phyloP scores from a whole-genome alignment of 2,888 invertebrate species.

The Lymantria monacha region DNA sequence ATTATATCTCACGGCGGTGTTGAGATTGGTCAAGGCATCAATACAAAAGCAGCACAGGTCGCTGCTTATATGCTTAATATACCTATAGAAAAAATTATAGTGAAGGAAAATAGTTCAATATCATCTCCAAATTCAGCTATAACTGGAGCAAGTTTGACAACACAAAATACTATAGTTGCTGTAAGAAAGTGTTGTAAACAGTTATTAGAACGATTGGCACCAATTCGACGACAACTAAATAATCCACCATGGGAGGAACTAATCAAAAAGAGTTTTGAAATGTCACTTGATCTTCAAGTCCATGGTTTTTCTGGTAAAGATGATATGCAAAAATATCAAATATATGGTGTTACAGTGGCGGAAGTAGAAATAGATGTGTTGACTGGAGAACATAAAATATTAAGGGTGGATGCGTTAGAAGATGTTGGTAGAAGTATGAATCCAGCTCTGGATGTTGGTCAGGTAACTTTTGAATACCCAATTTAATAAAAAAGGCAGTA shows the following conservation, averaged over 20 bases:
- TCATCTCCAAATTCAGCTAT: no score
- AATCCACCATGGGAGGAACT: conserved; percentile 73
- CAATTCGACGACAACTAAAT: conserved; percentile 51
- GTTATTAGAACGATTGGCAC: conserved; percentile 62
- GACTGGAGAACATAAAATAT: conserved; percentile 84
- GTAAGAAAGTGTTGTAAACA: conserved; percentile 71
- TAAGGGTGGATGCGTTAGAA: conserved; percentile 83
- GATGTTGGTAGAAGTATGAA: conserved; percentile 84
- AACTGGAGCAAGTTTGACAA: no score
- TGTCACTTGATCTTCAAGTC: conserved; percentile 39
- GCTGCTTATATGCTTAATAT: no score
- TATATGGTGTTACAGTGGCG: conserved; percentile 80
- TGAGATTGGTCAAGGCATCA: no score
- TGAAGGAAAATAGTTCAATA: no score
- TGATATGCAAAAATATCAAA: conserved; percentile 34
- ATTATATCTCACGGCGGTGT: no score
- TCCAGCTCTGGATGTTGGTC: conserved; percentile 85
- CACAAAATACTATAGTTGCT: no score
- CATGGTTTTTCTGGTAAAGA: conserved; percentile 14
- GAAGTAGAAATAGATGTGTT: conserved; percentile 88
- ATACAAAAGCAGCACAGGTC: no score
- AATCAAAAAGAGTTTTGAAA: conserved; percentile 60
- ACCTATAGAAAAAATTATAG: no score
- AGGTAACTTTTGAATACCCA: conserved; percentile 52
- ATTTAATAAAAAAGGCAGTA: no score